phyloP scores from a whole-genome alignment of 2,113 vertebrate genomes.

The Grantiella picta region DNA sequence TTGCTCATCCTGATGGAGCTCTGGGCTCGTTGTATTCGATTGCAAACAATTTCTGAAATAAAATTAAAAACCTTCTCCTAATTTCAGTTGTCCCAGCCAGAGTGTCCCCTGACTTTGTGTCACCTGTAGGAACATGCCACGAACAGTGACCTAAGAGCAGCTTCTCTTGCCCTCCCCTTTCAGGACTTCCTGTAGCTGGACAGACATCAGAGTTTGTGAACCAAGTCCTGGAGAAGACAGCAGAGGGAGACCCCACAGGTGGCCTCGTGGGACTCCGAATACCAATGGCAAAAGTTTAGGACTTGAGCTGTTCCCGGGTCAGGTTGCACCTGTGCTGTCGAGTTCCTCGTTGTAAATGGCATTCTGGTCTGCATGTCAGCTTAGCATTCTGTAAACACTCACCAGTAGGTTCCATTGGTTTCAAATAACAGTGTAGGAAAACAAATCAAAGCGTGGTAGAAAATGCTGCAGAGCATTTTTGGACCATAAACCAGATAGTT shows the following conservation, averaged over 20 bases:
- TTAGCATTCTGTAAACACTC: conserved; percentile 80
- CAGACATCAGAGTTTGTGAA: conserved; percentile 99
- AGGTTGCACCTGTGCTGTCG: conserved; percentile 46
- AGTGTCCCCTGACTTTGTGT: background rate
- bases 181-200: conserved; percentile 88
- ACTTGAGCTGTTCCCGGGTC: conserved; percentile 34
- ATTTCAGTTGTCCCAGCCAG: background rate
- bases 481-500: conserved; percentile 73
- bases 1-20: background rate
- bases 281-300: conserved; percentile 90
- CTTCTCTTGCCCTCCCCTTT: conserved; percentile 17
- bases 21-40: rapidly evolving
- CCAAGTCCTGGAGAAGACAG: conserved; percentile 97
- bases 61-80: background rate
- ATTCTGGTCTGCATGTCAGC: conserved; percentile 90
- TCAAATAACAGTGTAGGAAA: conserved; percentile 69
- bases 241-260: conserved; percentile 92
- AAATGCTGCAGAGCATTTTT: conserved; percentile 76
- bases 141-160: background rate
- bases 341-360: conserved; percentile 82
- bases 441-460: conserved; percentile 69
- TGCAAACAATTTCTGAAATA: background rate
- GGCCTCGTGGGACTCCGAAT: conserved; percentile 93
- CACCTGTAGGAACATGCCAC: background rate
- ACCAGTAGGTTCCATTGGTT: conserved; percentile 72